phyloP scores from a whole-genome alignment of 2,888 invertebrate genomes.

The Amitus sp. region DNA sequence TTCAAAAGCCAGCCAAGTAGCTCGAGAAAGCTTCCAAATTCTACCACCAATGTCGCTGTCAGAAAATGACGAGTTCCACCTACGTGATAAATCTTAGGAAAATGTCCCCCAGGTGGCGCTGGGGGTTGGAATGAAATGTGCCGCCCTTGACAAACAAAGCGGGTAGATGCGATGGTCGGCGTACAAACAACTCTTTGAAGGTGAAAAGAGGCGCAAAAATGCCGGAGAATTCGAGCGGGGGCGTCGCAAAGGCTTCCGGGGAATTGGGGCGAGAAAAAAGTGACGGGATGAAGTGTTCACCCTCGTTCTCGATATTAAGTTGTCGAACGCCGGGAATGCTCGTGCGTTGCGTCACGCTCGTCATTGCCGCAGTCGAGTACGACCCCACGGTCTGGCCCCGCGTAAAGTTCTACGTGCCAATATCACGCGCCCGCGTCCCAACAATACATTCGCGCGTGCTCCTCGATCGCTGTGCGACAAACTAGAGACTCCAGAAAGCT shows the following conservation, averaged over 20 bases:
- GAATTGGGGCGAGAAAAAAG: neutral
- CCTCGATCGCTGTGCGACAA: neutral
- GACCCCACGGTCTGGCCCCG: too few relatives aligned
- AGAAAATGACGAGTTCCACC: too few relatives aligned
- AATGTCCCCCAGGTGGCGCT: too few relatives aligned
- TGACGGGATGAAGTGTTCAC: neutral
- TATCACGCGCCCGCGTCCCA: neutral
- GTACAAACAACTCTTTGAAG: neutral
- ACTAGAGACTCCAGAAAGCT: neutral
- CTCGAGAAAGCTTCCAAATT: too few relatives aligned
- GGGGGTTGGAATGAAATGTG: neutral
- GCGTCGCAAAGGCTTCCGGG: neutral
- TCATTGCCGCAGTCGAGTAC: slow-evolving; percentile 11
- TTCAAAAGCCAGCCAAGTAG: too few relatives aligned
- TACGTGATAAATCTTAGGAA: too few relatives aligned
- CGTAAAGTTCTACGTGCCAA: slow-evolving; percentile 9
- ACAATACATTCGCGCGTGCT: neutral
- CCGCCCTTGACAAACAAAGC: neutral
- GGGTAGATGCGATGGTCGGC: neutral
- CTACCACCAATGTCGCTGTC: too few relatives aligned
- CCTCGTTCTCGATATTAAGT: neutral
- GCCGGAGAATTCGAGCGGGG: neutral
- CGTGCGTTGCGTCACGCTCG: slow-evolving; percentile 23
- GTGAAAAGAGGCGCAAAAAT: neutral
- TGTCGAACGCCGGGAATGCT: neutral